phyloP scores from a whole-genome alignment of 2,797 vertebrate species.

The Anniella stebbinsi region DNA sequence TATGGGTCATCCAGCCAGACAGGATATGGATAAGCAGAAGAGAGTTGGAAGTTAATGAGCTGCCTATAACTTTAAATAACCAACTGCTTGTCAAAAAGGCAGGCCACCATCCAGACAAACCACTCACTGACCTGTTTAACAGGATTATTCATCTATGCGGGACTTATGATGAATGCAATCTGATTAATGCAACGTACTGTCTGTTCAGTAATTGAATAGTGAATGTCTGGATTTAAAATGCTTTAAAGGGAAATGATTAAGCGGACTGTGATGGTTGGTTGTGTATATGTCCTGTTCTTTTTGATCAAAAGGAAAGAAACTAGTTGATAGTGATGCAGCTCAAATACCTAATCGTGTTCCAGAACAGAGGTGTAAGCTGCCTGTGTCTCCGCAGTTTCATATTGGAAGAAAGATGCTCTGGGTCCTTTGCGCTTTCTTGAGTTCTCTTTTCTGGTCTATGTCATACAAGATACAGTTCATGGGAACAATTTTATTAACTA shows the following conservation, averaged over 20 bases:
- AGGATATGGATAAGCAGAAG: constrained; percentile 30
- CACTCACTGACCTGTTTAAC: rapidly evolving
- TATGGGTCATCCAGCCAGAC: constrained; percentile 11
- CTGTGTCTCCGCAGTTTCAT: neutral
- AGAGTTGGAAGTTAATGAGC: constrained; percentile 24
- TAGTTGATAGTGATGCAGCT: neutral
- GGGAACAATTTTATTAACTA: neutral
- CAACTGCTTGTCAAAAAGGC: neutral
- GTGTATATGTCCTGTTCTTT: neutral
- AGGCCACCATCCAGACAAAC: neutral
- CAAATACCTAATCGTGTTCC: neutral
- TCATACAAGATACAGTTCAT: neutral
- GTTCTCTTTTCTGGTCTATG: neutral
- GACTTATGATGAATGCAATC: constrained; percentile 18
- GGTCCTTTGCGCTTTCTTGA: neutral
- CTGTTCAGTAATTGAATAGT: constrained; percentile 40
- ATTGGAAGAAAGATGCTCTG: neutral
- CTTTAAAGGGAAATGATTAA: constrained; percentile 34
- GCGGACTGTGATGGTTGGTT: constrained; percentile 10
- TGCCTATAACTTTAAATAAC: neutral
- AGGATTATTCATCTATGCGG: constrained; percentile 29
- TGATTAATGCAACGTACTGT: constrained; percentile 21
- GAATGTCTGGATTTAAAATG: constrained; percentile 39
- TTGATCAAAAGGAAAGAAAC: neutral
- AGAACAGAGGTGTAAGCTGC: neutral